Percentiles rank a stretch among this genome's conserved stretches.
These are phyloP conservation scores for Mya arenaria DNA, from an alignment of 1,140 invertebrate species.

Conservation along the genomic window DNA sequence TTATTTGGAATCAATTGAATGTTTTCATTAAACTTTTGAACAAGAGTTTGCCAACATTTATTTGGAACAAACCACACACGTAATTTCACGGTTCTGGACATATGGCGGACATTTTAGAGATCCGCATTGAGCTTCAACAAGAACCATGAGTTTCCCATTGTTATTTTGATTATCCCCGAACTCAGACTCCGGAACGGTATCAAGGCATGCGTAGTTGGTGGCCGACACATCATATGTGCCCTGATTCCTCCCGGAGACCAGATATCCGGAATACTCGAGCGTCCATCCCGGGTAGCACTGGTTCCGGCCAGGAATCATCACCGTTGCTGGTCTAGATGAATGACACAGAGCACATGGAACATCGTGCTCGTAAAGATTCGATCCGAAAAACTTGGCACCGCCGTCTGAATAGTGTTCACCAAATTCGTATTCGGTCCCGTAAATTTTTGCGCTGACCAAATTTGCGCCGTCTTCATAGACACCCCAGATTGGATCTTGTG, in stretches of 20 bases:
- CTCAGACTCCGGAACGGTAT: background rate
- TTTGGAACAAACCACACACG: constrained; percentile 25
- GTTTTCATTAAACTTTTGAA: no score
- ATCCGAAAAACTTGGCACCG: background rate
- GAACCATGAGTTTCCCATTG: background rate
- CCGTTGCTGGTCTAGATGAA: background rate
- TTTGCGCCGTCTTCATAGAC: background rate
- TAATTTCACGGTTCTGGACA: background rate
- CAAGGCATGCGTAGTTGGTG: constrained; percentile 11
- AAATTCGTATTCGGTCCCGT: constrained; percentile 2
- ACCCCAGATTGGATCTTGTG: constrained; percentile 7
- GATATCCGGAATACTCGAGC: constrained; percentile 38
- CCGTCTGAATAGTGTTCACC: background rate
- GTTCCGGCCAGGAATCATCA: constrained; percentile 50
- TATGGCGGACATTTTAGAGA: constrained; percentile 18
- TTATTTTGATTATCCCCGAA: background rate
- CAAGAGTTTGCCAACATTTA: no score
- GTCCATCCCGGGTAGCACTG: constrained; percentile 55
- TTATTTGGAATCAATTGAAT: no score
- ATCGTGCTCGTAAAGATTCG: background rate
- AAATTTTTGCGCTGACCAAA: background rate
- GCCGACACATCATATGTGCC: no score
- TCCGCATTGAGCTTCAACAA: constrained; percentile 45
- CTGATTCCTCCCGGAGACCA: background rate
- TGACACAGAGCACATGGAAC: constrained; percentile 48